Conservation (phyloP, 2,888 invertebrate species). For the Drosophila conformis region DNA sequence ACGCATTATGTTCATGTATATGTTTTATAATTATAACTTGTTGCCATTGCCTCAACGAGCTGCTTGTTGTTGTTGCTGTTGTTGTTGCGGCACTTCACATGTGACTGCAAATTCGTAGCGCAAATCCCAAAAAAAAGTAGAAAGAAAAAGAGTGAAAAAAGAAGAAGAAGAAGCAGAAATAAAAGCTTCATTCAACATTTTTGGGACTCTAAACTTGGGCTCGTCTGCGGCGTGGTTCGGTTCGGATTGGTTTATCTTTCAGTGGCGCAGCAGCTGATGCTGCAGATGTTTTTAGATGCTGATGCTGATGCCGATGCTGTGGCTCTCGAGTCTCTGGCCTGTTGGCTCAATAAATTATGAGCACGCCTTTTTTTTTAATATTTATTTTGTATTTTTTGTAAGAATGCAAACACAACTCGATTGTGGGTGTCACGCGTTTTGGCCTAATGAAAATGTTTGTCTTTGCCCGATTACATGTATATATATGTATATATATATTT, state of each 20-base stretch:
- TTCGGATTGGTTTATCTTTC: constrained; percentile 22
- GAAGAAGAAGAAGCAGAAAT: constrained; percentile 16
- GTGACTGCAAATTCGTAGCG: constrained; percentile 64
- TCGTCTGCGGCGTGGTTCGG: constrained; percentile 39
- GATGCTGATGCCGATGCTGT: constrained; percentile 1
- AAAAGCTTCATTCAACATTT: constrained; percentile 69
- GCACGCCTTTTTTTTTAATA: constrained; percentile 44
- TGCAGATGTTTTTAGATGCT: constrained; percentile 37
- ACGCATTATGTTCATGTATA: constrained; percentile 51
- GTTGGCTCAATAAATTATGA: constrained; percentile 79
- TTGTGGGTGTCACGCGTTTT: constrained; percentile 75
- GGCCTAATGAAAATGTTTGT: constrained; percentile 72
- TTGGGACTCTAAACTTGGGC: constrained; percentile 21
- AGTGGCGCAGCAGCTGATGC: constrained; percentile 23
- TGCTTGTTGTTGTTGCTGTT: constrained; percentile 10
- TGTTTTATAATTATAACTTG: constrained; percentile 69
- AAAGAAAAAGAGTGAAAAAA: constrained; percentile 5
- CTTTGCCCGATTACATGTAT: constrained; percentile 19
- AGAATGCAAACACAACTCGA: constrained; percentile 61
- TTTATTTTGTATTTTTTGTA: constrained; percentile 42
- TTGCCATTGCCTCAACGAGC: constrained; percentile 32
- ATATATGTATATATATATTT: constrained; percentile 21
- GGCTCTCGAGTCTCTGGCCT: constrained; percentile 44
- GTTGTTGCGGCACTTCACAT: constrained; percentile 67
- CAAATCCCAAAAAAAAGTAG: constrained; percentile 53